These are phyloP conservation scores for Nemurella pictetii DNA, from an alignment of 2,888 invertebrate species.

Conservation along the genomic window DNA sequence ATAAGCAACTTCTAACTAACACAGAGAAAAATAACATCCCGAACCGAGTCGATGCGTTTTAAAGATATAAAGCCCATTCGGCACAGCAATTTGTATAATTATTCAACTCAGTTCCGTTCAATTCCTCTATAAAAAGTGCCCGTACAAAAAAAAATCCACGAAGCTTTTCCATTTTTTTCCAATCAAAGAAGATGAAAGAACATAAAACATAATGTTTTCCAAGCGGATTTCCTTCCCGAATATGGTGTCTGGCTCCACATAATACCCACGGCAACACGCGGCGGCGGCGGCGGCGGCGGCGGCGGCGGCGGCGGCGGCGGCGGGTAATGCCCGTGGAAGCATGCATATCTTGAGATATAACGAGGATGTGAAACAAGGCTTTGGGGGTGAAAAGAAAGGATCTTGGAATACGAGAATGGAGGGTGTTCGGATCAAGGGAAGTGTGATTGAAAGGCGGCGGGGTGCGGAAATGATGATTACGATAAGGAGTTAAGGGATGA, in stretches of 20 bases:
- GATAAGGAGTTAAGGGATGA: neutral
- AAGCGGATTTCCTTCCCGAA: neutral
- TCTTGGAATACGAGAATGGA: neutral
- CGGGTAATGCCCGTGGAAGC: neutral
- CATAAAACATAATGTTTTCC: neutral
- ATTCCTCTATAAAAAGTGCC: too few species aligned
- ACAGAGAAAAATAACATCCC: too few species aligned
- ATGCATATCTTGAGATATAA: neutral
- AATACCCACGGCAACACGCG: neutral
- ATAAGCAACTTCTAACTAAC: too few species aligned
- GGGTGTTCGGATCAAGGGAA: neutral
- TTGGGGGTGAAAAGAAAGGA: too few species aligned
- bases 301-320: too few species aligned
- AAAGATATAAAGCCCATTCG: too few species aligned
- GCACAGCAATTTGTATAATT: too few species aligned
- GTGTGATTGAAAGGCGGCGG: conserved; percentile 16
- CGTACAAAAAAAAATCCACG: neutral
- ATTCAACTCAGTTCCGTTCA: too few species aligned
- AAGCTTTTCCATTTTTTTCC: neutral
- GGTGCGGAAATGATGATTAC: conserved; percentile 26
- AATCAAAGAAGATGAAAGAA: neutral
- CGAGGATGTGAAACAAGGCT: too few species aligned
- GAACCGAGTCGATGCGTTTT: too few species aligned
- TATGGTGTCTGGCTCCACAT: neutral
- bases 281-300: too few species aligned